These are phyloP conservation scores for Nannospalax galili DNA, from an alignment of 2,113 vertebrate species.

Conservation along the genomic window DNA sequence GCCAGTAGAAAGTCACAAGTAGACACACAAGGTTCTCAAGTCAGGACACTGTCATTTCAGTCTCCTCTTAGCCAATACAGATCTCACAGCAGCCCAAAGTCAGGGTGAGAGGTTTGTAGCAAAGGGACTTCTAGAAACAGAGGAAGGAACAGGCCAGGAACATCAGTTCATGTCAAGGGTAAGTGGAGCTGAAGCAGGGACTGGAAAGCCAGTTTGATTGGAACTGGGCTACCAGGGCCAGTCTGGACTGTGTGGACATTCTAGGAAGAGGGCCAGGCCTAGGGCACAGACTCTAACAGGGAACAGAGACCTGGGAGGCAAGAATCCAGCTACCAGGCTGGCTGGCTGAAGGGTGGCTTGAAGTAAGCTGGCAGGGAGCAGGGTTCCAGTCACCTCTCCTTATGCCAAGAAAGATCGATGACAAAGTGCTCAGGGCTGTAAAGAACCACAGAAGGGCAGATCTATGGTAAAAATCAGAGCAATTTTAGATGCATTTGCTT, in stretches of 20 bases:
- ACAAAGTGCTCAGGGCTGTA: not conserved
- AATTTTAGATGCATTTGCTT: not conserved
- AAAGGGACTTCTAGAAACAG: not conserved
- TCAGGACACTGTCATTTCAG: not conserved
- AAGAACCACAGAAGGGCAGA: not conserved
- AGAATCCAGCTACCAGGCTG: not conserved
- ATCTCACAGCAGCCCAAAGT: not conserved
- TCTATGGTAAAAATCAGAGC: not conserved
- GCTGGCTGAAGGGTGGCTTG: not conserved
- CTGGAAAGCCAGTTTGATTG: not conserved
- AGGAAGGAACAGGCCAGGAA: not conserved
- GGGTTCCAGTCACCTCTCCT: not conserved
- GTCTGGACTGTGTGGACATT: not conserved
- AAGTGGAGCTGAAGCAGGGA: not conserved
- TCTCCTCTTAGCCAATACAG: not conserved
- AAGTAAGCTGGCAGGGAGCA: not conserved
- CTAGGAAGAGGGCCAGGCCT: not conserved
- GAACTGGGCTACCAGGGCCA: too few species aligned
- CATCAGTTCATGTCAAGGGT: not conserved
- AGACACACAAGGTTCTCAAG: not conserved
- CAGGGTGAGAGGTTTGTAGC: not conserved
- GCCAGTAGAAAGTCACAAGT: not conserved
- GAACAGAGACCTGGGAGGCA: not conserved
- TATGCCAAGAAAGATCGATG: not conserved
- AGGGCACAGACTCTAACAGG: not conserved